phyloP scores from a whole-genome alignment of 2,113 vertebrate genomes.

The Anoura caudifer region DNA sequence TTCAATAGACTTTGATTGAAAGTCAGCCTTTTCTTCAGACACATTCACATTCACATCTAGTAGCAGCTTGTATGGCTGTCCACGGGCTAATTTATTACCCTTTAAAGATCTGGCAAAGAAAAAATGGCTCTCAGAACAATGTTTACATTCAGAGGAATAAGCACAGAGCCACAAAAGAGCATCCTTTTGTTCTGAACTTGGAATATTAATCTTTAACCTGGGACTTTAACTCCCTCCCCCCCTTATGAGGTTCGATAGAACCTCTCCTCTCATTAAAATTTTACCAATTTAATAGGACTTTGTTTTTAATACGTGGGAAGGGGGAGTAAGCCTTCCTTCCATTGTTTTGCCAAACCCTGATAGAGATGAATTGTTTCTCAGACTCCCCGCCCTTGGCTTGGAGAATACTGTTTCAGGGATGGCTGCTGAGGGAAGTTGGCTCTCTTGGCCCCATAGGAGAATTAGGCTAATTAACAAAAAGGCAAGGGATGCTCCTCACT shows the following conservation, averaged over 20 bases:
- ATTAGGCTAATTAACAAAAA: not conserved
- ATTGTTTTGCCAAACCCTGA: constrained; percentile 66
- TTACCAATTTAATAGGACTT: constrained; percentile 77
- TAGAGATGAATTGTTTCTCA: constrained; percentile 58
- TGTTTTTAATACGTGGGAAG: constrained; percentile 58
- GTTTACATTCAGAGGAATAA: constrained; percentile 90
- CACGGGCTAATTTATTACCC: constrained; percentile 91
- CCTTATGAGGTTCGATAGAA: constrained; percentile 70
- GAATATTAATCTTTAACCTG: constrained; percentile 88
- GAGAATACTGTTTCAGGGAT: not conserved
- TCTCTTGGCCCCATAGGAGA: constrained; percentile 21
- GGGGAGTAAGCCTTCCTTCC: constrained; percentile 47
- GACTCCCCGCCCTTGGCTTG: not conserved
- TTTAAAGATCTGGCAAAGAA: constrained; percentile 92
- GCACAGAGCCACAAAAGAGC: constrained; percentile 85
- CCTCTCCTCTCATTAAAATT: constrained; percentile 80
- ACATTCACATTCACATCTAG: constrained; percentile 92
- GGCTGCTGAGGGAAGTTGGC: not conserved
- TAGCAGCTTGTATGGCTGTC: constrained; percentile 95
- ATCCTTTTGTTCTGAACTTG: constrained; percentile 85
- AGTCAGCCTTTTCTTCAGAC: constrained; percentile 91
- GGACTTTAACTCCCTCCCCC: constrained; percentile 74
- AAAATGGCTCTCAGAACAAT: constrained; percentile 88
- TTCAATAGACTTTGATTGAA: constrained; percentile 97
- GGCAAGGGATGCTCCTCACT: not conserved